Conservation (phyloP, 2,888 invertebrate genomes). For the Brachyopa scutellaris region DNA sequence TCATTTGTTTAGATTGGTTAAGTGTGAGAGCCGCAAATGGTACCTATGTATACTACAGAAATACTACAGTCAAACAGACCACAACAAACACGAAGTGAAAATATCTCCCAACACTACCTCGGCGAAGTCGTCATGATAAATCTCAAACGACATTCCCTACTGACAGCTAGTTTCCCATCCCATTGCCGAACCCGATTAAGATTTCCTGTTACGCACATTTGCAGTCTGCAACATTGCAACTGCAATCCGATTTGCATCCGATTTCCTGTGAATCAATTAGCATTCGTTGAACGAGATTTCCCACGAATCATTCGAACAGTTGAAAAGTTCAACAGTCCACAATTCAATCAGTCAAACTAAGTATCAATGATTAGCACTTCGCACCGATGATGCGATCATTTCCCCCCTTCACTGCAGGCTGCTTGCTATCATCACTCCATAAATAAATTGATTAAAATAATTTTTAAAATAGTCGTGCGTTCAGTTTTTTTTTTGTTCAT, state of each 20-base stretch:
- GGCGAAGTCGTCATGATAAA: no score
- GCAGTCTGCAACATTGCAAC: no score
- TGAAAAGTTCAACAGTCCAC: neutral
- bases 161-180: conserved; percentile 9
- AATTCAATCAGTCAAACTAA: conserved; percentile 16
- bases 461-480: conserved; percentile 37
- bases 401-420: neutral
- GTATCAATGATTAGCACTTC: conserved; percentile 22
- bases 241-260: neutral
- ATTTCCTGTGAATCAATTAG: conserved; percentile 31
- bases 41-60: no score
- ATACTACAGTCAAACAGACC: no score
- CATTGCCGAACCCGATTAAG: neutral
- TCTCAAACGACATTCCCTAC: neutral
- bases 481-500: neutral
- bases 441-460: conserved; percentile 40
- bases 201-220: neutral
- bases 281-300: conserved; percentile 24
- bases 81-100: no score
- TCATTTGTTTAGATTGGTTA: no score
- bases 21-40: no score
- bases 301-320: conserved; percentile 11
- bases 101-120: no score
- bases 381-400: conserved; percentile 2
- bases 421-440: conserved; percentile 40